Conservation (phyloP, 2,888 invertebrate species). For the Siphlonurus alternatus region DNA sequence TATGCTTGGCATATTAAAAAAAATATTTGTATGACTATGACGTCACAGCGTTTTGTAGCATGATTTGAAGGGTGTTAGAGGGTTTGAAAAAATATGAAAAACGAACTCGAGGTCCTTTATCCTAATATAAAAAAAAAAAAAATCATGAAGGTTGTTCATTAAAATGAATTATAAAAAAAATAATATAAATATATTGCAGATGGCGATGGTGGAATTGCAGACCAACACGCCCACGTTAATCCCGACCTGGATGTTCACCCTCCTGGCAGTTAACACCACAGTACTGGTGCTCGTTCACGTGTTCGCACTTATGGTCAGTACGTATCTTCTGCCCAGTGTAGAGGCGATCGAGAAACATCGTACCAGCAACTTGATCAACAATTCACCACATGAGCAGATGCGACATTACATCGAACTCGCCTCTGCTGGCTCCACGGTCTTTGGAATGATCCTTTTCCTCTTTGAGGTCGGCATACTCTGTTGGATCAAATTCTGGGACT, state of each 20-base stretch:
- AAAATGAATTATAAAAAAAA: too few relatives aligned
- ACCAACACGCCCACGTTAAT: conserved; percentile 24
- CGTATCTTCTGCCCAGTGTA: conserved; percentile 42
- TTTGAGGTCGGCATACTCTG: conserved; percentile 37
- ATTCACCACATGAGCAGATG: conserved; percentile 21
- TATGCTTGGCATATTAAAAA: too few relatives aligned
- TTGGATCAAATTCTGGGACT: conserved; percentile 36
- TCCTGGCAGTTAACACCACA: conserved; percentile 37
- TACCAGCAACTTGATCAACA: conserved; percentile 25
- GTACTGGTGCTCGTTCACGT: conserved; percentile 40
- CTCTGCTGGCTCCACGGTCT: conserved; percentile 39
- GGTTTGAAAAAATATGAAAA: too few relatives aligned
- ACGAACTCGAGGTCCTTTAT: too few relatives aligned
- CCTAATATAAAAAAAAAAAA: too few relatives aligned
- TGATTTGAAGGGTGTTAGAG: too few relatives aligned
- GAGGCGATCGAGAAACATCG: conserved; percentile 30
- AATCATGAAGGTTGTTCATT: too few relatives aligned
- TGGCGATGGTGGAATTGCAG: conserved; percentile 40
- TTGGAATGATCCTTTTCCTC: conserved; percentile 38
- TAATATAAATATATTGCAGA: conserved; percentile 27
- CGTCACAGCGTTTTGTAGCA: too few relatives aligned
- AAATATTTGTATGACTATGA: too few relatives aligned
- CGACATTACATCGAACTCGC: conserved; percentile 33
- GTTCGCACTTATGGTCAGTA: conserved; percentile 43
- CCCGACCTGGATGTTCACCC: conserved; percentile 29